Evolutionary conservation across 2,113 vertebrate species (phyloP), one percentile per base, ranked within the genome.

Genomic region (Riparia riparia): DNA sequence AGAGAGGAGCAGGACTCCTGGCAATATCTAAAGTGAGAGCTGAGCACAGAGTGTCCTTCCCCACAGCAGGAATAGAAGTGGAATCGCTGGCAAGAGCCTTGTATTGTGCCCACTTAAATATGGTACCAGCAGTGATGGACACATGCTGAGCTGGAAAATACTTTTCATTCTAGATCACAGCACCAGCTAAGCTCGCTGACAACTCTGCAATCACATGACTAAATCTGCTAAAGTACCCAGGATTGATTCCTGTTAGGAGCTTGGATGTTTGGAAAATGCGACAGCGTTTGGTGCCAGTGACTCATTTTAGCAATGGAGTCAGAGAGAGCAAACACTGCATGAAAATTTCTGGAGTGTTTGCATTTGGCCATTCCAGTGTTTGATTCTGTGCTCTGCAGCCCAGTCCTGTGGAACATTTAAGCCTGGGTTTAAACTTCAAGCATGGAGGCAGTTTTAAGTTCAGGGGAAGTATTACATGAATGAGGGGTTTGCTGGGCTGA

Each of bases 81-180:
- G 96, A 95, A 91, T 97, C 28, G 86, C 89, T 98, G 97, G 97
- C 97, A 97, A 69, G 93, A 69, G 66, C 32, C 22, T 42, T 47
- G 61, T 71, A 83, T 97, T 94, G 95, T 97, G 93, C 90, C 95
- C 81, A 58, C 91, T 97, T 83, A 96, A 96, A 96, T 96, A 92
- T 95, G 88, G 96, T 73, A 96, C 83, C 88, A 91, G 17, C 32
- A 94, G 83, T 58, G 41, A 79, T 92, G 95, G 96, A 96, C 95
- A 97, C 85, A 71, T 78, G 90, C 89, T 97, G 92, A 93, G 93
- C 93, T 97, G 97, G 97, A 98, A 98, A 98, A 98, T 98, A 97
- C 22, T 97, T 98, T 96, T 95, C 90, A 96, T 97, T 95, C 95
- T 98, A 98, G 93, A 96, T 98, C 93, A 91, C 92, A 97, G 89